Conservation (phyloP, 2,888 invertebrate genomes). For the Macaria notata region DNA sequence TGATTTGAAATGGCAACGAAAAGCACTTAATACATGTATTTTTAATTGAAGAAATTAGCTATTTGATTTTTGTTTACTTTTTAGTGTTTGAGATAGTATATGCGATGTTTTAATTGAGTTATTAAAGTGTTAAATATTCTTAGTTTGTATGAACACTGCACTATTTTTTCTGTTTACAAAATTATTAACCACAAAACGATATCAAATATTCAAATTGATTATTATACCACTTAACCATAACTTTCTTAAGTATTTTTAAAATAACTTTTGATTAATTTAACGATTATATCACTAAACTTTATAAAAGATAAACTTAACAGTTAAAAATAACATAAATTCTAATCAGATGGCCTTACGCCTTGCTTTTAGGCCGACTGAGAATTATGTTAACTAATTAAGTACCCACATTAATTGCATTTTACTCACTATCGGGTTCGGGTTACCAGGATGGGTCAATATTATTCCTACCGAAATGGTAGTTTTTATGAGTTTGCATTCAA, state of each 20-base stretch:
- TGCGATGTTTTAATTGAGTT: too few species aligned
- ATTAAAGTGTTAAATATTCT: too few species aligned
- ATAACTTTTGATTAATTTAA: too few species aligned
- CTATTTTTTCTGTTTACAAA: not conserved
- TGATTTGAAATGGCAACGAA: too few species aligned
- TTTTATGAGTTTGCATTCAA: too few species aligned
- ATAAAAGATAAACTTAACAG: not conserved
- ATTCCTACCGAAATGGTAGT: too few species aligned
- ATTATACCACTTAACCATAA: not conserved
- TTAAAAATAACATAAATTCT: not conserved
- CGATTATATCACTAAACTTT: too few species aligned
- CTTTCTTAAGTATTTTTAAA: too few species aligned
- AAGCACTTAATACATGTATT: too few species aligned
- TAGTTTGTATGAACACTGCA: not conserved
- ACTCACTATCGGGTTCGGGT: slow-evolving; percentile 9
- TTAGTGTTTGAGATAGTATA: not conserved
- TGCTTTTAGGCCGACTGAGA: slow-evolving; percentile 21
- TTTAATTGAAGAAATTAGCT: too few species aligned
- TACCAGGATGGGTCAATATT: slow-evolving; percentile 10
- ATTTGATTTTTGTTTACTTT: not conserved
- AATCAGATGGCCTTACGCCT: slow-evolving; percentile 12
- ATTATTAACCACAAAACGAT: not conserved
- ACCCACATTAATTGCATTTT: slow-evolving; percentile 13
- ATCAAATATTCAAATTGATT: not conserved
- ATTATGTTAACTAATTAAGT: slow-evolving; percentile 9